These are phyloP conservation scores for Leptestheria dahalacensis DNA, from an alignment of 1,140 invertebrate genomes.

Conservation along the genomic window DNA sequence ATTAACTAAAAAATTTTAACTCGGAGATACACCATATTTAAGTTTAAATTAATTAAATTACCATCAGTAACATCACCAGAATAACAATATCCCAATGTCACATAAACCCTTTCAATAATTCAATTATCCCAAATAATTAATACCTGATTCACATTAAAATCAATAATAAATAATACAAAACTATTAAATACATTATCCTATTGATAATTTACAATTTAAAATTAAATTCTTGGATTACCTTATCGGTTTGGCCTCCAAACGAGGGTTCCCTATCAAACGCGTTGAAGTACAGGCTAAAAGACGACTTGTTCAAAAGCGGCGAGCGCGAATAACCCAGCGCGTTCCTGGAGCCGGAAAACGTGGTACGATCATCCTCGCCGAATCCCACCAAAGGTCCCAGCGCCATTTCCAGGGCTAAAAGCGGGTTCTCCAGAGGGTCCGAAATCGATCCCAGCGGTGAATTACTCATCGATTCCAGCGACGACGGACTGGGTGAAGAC, in stretches of 20 bases:
- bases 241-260: background rate
- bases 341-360: background rate
- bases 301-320: conserved; percentile 1
- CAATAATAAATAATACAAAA: too few relatives aligned
- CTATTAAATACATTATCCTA: too few relatives aligned
- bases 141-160: too few relatives aligned
- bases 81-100: too few relatives aligned
- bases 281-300: conserved; percentile 4
- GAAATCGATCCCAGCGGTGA: conserved; percentile 14
- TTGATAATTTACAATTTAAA: too few relatives aligned
- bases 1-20: too few relatives aligned
- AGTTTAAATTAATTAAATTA: too few relatives aligned
- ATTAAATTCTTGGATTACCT: background rate
- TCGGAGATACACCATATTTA: too few relatives aligned
- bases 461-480: conserved; percentile 12
- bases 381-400: conserved; percentile 11
- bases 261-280: background rate
- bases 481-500: conserved; percentile 14
- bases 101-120: too few relatives aligned
- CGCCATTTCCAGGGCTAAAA: conserved; percentile 8
- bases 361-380: background rate
- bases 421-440: conserved; percentile 12
- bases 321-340: background rate
- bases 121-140: too few relatives aligned
- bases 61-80: too few relatives aligned